Evolutionary conservation across 53 echinoderm and acorn worm species (phyloP).

Genomic region (Zoroaster sp.): DNA sequence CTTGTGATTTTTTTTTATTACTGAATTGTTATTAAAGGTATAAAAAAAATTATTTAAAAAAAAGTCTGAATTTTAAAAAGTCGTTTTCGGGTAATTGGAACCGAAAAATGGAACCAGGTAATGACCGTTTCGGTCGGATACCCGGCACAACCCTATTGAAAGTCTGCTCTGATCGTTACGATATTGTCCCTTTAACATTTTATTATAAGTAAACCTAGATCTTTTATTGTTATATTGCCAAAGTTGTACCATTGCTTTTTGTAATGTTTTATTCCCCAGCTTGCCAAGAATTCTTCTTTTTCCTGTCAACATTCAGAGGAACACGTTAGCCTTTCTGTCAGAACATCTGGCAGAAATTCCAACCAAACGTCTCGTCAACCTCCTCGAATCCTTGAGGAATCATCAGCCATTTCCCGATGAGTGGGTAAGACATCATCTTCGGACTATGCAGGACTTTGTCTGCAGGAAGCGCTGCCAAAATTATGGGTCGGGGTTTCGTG

Average conservation of each 20-base stretch:
- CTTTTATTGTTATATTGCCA: neutral
- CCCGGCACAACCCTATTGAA: no score
- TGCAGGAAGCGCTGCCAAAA: constrained; percentile 6
- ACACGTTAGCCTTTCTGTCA: constrained; percentile 25
- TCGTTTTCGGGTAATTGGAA: no score
- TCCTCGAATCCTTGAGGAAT: neutral
- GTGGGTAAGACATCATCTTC: constrained; percentile 15
- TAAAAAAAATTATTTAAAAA: no score
- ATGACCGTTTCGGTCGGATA: no score
- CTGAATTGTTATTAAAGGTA: no score
- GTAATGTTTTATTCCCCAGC: no score
- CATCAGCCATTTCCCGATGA: neutral
- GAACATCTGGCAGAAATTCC: constrained; percentile 30
- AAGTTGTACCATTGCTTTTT: neutral
- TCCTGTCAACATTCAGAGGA: constrained; percentile 39
- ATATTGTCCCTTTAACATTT: no score
- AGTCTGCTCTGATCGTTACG: no score
- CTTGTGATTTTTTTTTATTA: no score
- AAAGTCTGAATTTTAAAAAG: no score
- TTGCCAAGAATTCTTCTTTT: constrained; percentile 39
- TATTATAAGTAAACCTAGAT: neutral
- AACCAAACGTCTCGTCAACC: neutral
- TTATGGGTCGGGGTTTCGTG: neutral
- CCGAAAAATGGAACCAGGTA: no score
- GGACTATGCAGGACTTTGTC: neutral